Evolutionary conservation across 2,797 vertebrate species (phyloP), one percentile per base, ranked within the genome.

Genomic region (Falco biarmicus): DNA sequence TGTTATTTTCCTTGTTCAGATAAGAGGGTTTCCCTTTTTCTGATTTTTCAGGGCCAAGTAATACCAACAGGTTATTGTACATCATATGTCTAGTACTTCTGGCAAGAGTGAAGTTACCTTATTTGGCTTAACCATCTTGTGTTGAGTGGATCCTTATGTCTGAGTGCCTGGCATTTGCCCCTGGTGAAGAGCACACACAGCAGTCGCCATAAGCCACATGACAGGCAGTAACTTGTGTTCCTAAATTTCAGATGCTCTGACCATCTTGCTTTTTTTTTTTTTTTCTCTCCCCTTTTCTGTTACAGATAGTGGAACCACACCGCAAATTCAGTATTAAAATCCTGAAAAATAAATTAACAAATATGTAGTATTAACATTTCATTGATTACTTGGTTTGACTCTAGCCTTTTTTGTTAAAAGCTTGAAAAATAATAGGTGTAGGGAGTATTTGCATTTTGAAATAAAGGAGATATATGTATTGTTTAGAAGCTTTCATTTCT

Each of bases 401-500:
- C 32, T 70, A 82, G 19, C 9, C 15, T 34, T 60, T 8, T 21
- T 1, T 37, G 9, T 37, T 37, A 10, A 48, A 73, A n/a, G 3
- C 29, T 82, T 85, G 26, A 61, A 68, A 85, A 83, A 34, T 13
- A 78, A 22, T 13, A 70, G 2, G 5, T 41, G 22, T 61, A 31
- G 24, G 25, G 87, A 85, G 34, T 71, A 71, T 0, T 90, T 87
- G 32, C 9, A 3, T 56, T 68, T 92, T 57, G 37, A 89, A 19
- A 66, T 95, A 34, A 26, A 66, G 41, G 32, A 74, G 25, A 66
- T 59, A 3, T 39, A 8, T 15, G 3, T 24, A 13, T 73, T 84
- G 32, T 37, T 84, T 83, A 68, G 45, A 87, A 54, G 20, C 54
- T 88, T 89, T 85, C 4, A 34, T 80, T 77, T 92, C 53, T 89